A percentile compares a stretch with the other conserved stretches of the same genome.
These are phyloP conservation scores for Silurus meridionalis DNA, from an alignment of 2,113 vertebrate species.

Conservation along the genomic window DNA sequence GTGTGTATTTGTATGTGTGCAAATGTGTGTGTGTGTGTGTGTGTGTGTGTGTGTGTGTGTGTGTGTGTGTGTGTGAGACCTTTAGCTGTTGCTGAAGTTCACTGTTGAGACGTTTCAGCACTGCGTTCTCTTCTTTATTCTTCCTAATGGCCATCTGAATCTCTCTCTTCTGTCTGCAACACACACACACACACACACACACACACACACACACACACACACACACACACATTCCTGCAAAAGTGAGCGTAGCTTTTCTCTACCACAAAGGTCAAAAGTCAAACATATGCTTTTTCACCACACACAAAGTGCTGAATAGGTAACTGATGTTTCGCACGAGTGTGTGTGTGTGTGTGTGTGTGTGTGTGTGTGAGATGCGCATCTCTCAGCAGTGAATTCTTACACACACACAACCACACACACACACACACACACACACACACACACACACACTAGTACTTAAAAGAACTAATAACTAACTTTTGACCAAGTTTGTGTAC, in stretches of 20 bases:
- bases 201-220: slow-evolving; percentile 33
- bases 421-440: neutral
- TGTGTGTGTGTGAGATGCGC: too few species aligned
- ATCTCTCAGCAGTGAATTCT: neutral
- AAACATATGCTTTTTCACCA: slow-evolving; percentile 11
- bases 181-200: slow-evolving; percentile 25
- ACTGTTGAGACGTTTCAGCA: slow-evolving; percentile 91
- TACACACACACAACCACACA: slow-evolving; percentile 9
- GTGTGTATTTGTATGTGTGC: slow-evolving; percentile 10
- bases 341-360: neutral
- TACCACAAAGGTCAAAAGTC: slow-evolving; percentile 29
- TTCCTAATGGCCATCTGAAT: slow-evolving; percentile 94
- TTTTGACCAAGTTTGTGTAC: slow-evolving; percentile 78
- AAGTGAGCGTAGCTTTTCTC: slow-evolving; percentile 20
- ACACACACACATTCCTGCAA: neutral
- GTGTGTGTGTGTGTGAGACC: slow-evolving; percentile 71
- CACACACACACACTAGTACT: neutral
- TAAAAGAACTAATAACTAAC: slow-evolving; percentile 61
- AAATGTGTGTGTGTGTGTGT: slow-evolving; percentile 19
- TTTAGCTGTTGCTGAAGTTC: slow-evolving; percentile 97
- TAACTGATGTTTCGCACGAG: neutral
- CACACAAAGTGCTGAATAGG: neutral
- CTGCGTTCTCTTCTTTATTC: slow-evolving; percentile 93
- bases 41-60: slow-evolving; percentile 17
- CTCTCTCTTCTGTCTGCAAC: slow-evolving; percentile 84